Conservation (phyloP, 2,888 invertebrate species). For the Drosophila silvestris region DNA sequence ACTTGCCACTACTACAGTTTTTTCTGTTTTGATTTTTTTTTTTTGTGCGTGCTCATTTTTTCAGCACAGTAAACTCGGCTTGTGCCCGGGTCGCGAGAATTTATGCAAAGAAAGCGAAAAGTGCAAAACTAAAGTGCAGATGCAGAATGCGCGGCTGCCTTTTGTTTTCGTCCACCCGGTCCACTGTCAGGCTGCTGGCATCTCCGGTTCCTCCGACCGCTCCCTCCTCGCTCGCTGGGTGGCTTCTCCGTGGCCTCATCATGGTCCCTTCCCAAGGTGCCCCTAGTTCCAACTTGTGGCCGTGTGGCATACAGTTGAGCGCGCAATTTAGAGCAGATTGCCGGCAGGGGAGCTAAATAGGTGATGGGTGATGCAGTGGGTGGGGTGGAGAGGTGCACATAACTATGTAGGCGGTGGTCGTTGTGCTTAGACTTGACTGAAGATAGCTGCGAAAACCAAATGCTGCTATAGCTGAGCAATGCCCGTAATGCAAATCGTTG, state of each 20-base stretch:
- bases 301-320: slow-evolving; percentile 63
- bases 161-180: slow-evolving; percentile 63
- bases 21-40: not conserved
- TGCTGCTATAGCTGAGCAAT: slow-evolving; percentile 64
- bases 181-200: slow-evolving; percentile 40
- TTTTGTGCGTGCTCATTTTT: slow-evolving; percentile 69
- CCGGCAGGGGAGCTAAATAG: slow-evolving; percentile 43
- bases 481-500: slow-evolving; percentile 71
- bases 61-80: slow-evolving; percentile 64
- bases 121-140: slow-evolving; percentile 80
- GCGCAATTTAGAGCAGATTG: slow-evolving; percentile 75
- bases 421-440: slow-evolving; percentile 45
- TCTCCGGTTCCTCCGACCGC: not conserved
- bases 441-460: slow-evolving; percentile 41
- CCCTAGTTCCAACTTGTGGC: not conserved
- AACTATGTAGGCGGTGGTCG: slow-evolving; percentile 38
- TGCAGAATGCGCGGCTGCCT: slow-evolving; percentile 71
- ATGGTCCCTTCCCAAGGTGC: not conserved
- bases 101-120: slow-evolving; percentile 81
- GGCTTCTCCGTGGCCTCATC: not conserved
- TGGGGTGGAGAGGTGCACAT: not conserved
- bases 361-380: not conserved
- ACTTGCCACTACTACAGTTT: not conserved
- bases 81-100: slow-evolving; percentile 64
- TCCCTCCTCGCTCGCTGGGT: too few relatives aligned